A percentile compares a stretch with the other conserved stretches of the same genome.
phyloP scores from a whole-genome alignment of 2,888 invertebrate genomes.

The Atethmia centrago region DNA sequence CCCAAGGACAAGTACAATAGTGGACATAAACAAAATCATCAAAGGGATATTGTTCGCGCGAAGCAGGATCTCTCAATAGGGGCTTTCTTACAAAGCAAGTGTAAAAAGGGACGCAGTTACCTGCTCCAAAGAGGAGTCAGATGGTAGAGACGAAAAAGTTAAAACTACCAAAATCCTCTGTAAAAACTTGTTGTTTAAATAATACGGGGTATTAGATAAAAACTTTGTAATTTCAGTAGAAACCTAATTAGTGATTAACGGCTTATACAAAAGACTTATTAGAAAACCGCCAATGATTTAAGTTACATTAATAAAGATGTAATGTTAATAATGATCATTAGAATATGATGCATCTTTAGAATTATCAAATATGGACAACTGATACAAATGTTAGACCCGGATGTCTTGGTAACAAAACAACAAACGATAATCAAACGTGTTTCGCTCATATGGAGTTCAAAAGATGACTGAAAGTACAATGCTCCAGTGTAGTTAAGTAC shows the following conservation, averaged over 20 bases:
- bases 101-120: constrained; percentile 86
- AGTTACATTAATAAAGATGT: constrained; percentile 63
- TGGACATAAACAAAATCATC: constrained; percentile 65
- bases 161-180: constrained; percentile 29
- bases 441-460: constrained; percentile 82
- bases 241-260: constrained; percentile 10
- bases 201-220: neutral
- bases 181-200: constrained; percentile 6
- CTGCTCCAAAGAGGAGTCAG: constrained; percentile 73
- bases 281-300: constrained; percentile 72
- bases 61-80: constrained; percentile 69
- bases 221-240: neutral
- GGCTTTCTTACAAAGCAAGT: constrained; percentile 73
- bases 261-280: constrained; percentile 25
- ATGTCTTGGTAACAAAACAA: constrained; percentile 88
- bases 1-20: constrained; percentile 57
- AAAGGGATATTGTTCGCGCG: constrained; percentile 65
- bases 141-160: constrained; percentile 41
- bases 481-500: constrained; percentile 75
- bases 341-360: constrained; percentile 60
- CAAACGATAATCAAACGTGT: constrained; percentile 87
- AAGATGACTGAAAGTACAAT: constrained; percentile 76
- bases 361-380: constrained; percentile 69
- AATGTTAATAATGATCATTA: constrained; percentile 52
- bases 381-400: constrained; percentile 81